A percentile compares a stretch with the other conserved stretches of the same genome.
phyloP scores from a whole-genome alignment of 92 coral and sea anemone species.

The Zoanthus solanderi region DNA sequence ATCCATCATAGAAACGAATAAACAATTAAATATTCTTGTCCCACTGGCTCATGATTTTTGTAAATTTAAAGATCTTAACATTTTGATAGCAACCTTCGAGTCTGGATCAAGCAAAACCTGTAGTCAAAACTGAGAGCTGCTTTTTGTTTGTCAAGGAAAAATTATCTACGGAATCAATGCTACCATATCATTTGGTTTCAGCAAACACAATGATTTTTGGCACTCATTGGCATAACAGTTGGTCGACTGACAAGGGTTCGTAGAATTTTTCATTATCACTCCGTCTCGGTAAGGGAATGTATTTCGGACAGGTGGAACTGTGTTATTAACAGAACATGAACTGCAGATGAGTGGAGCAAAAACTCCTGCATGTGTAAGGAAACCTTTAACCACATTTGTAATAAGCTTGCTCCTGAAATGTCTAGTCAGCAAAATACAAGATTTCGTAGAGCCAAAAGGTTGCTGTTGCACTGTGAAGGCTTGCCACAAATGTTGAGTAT shows the following conservation, averaged over 20 bases:
- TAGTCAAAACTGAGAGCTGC: background rate
- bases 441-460: background rate
- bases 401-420: background rate
- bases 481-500: constrained; percentile 54
- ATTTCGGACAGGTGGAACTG: background rate
- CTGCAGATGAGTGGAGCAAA: background rate
- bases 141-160: background rate
- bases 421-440: background rate
- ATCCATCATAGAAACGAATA: too few species aligned
- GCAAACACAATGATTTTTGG: background rate
- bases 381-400: background rate
- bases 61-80: too few species aligned
- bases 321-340: too few species aligned
- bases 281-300: background rate
- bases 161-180: background rate
- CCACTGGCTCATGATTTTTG: too few species aligned
- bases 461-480: background rate
- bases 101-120: too few species aligned
- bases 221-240: background rate
- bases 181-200: background rate
- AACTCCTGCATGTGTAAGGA: background rate
- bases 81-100: too few species aligned
- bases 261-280: background rate
- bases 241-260: too few species aligned
- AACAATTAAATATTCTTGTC: too few species aligned